Conservation (phyloP, 2,888 invertebrate genomes). For the Eledone cirrhosa region DNA sequence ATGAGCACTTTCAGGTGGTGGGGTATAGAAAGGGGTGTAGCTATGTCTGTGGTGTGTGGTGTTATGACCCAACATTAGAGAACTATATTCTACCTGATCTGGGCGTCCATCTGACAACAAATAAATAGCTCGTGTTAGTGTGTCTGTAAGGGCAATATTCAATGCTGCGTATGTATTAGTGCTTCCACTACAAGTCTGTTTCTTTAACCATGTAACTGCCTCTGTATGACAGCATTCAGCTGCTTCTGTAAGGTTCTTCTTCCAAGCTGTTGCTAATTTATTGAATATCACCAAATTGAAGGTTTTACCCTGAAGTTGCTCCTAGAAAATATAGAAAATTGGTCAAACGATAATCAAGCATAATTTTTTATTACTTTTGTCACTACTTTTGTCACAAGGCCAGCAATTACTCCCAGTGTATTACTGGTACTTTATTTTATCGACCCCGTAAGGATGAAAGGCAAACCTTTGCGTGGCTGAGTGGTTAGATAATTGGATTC, state of each 20-base stretch:
- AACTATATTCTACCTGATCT: conserved; percentile 58
- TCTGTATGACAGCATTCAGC: conserved; percentile 60
- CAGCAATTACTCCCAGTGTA: too few relatives aligned
- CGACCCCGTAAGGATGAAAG: too few relatives aligned
- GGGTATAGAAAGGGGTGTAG: too few relatives aligned
- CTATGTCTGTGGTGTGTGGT: too few relatives aligned
- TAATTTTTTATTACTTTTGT: too few relatives aligned
- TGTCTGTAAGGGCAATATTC: conserved; percentile 62
- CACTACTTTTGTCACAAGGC: too few relatives aligned
- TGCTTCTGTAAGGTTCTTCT: conserved; percentile 63
- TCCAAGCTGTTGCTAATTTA: conserved; percentile 60
- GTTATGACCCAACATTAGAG: too few relatives aligned
- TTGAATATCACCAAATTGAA: conserved; percentile 65
- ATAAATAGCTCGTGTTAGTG: conserved; percentile 65
- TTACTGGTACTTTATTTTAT: too few relatives aligned
- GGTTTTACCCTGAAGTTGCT: conserved; percentile 66
- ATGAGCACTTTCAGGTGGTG: too few relatives aligned
- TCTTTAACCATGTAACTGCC: conserved; percentile 62
- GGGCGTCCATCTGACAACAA: conserved; percentile 66
- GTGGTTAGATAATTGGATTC: too few relatives aligned
- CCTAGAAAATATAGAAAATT: conserved; percentile 47
- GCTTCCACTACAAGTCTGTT: conserved; percentile 63
- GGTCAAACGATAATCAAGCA: not conserved
- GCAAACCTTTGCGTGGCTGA: too few relatives aligned
- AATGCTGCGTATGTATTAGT: conserved; percentile 66